Evolutionary conservation across 2,113 vertebrate genomes (phyloP), one percentile per base, ranked within the genome.

Genomic region (Halcyon senegalensis): DNA sequence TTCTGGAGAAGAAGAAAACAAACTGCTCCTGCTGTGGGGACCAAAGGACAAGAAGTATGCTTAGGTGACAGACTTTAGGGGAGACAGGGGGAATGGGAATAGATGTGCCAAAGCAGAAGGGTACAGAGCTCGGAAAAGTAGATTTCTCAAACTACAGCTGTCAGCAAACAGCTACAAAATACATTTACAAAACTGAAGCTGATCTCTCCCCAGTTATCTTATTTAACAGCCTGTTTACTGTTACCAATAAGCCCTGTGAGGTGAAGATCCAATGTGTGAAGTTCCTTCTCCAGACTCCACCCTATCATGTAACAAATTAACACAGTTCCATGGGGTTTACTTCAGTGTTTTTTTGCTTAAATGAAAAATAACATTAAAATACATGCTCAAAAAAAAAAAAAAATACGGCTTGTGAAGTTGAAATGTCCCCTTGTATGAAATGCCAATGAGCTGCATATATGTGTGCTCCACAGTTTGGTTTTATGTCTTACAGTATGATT

Each of bases 141-240:
- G 39, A 81, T 84, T 90, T 90, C 88, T 87, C 56, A 70, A 88
- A 67, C 53, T 89, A 84, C 44, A 83, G 27, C 68, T 84, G 74
- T 76, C 66, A 90, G 72, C 63, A 90, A 95, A 86, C 56, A 94
- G 72, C 46, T 81, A 83, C 66, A 70, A 94, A 90, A 88, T 41
- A 44, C 21, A 43, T 39, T 50, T 39, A 76, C 37, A 87, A 69
- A 87, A 73, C 69, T 69, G 35, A 80, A 76, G 48, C 78, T 66
- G 81, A 51, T 62, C 50, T 62, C 58, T 89, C 67, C 43, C 30
- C 43, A 72, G 58, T 90, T 30, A 87, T 48, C 20, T 75, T 73
- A 66, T 80, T 91, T 56, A 94, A 87, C n/a, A 92, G 72, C 46
- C 64, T 93, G 46, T 5, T 83, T 85, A 89, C 30, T 80, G 72